Evolutionary conservation across 2,888 invertebrate species (phyloP).

Genomic region (Drosophila neotestacea): DNA sequence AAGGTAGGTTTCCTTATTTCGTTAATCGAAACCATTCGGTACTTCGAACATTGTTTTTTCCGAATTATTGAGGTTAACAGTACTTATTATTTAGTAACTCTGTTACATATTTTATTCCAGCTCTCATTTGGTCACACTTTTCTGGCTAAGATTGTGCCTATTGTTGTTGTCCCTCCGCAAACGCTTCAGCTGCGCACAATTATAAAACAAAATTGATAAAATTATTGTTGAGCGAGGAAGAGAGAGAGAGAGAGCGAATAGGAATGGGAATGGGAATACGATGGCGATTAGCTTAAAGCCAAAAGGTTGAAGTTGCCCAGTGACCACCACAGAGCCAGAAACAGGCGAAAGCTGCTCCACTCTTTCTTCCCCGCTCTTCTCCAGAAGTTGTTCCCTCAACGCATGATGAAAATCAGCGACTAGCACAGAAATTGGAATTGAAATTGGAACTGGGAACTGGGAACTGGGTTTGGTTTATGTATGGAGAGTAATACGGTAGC

Average conservation of each 20-base stretch:
- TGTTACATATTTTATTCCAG: neutral
- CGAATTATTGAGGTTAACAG: too few species aligned
- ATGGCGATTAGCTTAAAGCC: slow-evolving; percentile 76
- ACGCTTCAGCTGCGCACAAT: slow-evolving; percentile 73
- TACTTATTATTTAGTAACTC: neutral
- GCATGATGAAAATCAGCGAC: slow-evolving; percentile 84
- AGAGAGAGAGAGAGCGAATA: slow-evolving; percentile 1
- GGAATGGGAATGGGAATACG: slow-evolving; percentile 56
- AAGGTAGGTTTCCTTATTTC: too few species aligned
- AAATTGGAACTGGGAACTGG: slow-evolving; percentile 31
- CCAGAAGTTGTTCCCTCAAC: slow-evolving; percentile 51
- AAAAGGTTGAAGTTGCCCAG: slow-evolving; percentile 73
- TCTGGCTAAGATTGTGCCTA: slow-evolving; percentile 10
- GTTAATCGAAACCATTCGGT: too few species aligned
- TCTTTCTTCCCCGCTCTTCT: slow-evolving; percentile 31
- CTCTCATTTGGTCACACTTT: slow-evolving; percentile 60
- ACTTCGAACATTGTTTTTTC: too few species aligned
- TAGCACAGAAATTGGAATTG: slow-evolving; percentile 44
- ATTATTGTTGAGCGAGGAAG: slow-evolving; percentile 68
- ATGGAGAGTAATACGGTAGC: slow-evolving; percentile 42
- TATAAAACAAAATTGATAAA: slow-evolving; percentile 82
- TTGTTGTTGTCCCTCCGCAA: slow-evolving; percentile 35
- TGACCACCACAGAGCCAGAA: slow-evolving; percentile 57
- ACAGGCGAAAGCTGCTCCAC: slow-evolving; percentile 44
- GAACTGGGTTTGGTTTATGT: slow-evolving; percentile 42